Evolutionary conservation across 2,113 vertebrate species (phyloP).

Genomic region (Pampusana beccarii): DNA sequence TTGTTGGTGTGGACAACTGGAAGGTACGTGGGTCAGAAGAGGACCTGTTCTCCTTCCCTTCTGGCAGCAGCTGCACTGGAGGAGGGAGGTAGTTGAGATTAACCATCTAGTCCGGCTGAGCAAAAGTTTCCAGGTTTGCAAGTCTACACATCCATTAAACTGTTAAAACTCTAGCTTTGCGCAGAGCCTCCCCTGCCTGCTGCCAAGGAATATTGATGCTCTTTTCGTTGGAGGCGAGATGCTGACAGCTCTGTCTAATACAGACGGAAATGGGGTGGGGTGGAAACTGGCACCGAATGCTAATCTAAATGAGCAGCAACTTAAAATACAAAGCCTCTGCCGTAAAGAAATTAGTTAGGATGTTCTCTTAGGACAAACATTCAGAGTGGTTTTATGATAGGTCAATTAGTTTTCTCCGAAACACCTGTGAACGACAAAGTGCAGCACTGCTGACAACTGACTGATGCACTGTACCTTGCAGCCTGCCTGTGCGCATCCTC

Average conservation of each 20-base stretch:
- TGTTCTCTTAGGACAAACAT: constrained; percentile 10
- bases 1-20: background rate
- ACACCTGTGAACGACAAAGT: background rate
- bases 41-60: background rate
- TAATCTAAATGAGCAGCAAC: constrained; percentile 5
- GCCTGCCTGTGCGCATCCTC: background rate
- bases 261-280: background rate
- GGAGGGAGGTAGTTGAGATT: background rate
- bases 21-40: background rate
- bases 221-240: background rate
- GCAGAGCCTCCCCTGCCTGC: background rate
- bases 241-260: background rate
- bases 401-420: background rate
- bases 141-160: background rate
- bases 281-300: background rate
- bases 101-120: background rate
- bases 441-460: rapidly evolving
- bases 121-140: background rate
- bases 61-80: background rate
- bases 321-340: background rate
- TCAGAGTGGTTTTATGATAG: background rate
- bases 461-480: background rate
- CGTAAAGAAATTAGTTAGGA: background rate
- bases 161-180: background rate
- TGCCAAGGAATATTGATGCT: constrained; percentile 27